Percentiles rank a stretch among this genome's conserved stretches.
Evolutionary conservation across 2,888 invertebrate genomes (phyloP).

Genomic region (Parasteatoda lunata): DNA sequence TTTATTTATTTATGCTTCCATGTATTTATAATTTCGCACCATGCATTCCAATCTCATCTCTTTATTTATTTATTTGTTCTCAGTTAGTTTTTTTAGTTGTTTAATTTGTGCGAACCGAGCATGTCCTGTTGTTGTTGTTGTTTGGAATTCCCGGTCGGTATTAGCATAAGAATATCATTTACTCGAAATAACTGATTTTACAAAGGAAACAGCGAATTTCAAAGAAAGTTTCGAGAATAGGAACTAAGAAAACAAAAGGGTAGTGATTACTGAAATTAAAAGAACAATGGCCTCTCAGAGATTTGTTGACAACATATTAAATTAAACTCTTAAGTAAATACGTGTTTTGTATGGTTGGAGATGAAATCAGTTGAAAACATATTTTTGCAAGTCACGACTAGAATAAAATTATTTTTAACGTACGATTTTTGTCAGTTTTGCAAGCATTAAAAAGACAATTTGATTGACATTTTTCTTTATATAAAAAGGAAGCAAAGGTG

Average conservation of each 20-base stretch:
- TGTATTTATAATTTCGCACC: not conserved
- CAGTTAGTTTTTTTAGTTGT: not conserved
- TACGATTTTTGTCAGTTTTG: too few species aligned
- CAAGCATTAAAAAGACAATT: too few species aligned
- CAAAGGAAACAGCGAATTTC: not conserved
- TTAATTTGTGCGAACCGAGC: not conserved
- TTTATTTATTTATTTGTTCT: not conserved
- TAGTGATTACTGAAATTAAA: too few species aligned
- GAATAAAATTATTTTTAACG: too few species aligned
- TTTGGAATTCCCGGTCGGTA: not conserved
- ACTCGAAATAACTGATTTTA: not conserved
- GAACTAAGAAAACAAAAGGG: not conserved
- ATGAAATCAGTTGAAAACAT: too few species aligned
- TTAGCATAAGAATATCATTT: constrained; percentile 3
- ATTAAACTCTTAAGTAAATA: too few species aligned
- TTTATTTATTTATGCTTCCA: constrained; percentile 2
- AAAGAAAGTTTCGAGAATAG: not conserved
- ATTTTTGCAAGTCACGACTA: too few species aligned
- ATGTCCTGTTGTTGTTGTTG: not conserved
- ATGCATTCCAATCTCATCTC: not conserved
- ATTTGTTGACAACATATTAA: too few species aligned
- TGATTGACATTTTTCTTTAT: too few species aligned
- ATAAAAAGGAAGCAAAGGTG: too few species aligned
- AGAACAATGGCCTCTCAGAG: too few species aligned
- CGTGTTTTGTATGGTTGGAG: too few species aligned